Evolutionary conservation across 2,888 invertebrate genomes (phyloP).

Genomic region (Acanthosoma haemorrhoidale): DNA sequence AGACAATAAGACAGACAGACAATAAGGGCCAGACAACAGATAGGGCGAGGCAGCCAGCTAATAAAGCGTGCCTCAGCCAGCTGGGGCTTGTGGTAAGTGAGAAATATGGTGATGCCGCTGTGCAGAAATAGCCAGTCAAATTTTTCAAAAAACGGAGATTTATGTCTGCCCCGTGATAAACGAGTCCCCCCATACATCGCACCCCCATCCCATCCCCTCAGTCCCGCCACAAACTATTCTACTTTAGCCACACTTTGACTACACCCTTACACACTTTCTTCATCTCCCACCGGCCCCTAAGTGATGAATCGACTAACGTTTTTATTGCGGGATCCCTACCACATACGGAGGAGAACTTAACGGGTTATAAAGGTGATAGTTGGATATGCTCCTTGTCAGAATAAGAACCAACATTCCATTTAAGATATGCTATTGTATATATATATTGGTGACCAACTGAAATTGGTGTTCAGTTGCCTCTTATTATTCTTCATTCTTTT

Average conservation of each 20-base stretch:
- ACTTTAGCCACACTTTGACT: conserved; percentile 11
- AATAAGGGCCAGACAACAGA: background rate
- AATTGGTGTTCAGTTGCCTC: too few relatives aligned
- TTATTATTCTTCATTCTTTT: too few relatives aligned
- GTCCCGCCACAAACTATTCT: background rate
- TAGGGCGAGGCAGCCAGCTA: too few relatives aligned
- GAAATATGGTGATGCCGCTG: conserved; percentile 5
- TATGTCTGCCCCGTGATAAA: background rate
- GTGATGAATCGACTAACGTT: background rate
- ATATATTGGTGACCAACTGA: too few relatives aligned
- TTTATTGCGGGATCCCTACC: background rate
- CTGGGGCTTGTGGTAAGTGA: background rate
- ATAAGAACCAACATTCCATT: background rate
- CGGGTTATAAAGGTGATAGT: background rate
- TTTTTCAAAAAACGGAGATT: conserved; percentile 4
- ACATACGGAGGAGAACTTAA: background rate
- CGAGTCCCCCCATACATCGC: background rate
- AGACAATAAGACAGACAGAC: background rate
- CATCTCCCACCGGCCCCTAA: conserved; percentile 2
- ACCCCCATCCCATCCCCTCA: background rate
- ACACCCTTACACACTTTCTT: conserved; percentile 12
- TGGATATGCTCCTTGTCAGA: background rate
- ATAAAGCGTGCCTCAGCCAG: too few relatives aligned
- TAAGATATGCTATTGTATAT: background rate
- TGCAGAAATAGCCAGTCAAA: conserved; percentile 1